Evolutionary conservation across 2,113 vertebrate species (phyloP), one percentile per base, ranked within the genome.

Genomic region (Lichenostomus cassidix): DNA sequence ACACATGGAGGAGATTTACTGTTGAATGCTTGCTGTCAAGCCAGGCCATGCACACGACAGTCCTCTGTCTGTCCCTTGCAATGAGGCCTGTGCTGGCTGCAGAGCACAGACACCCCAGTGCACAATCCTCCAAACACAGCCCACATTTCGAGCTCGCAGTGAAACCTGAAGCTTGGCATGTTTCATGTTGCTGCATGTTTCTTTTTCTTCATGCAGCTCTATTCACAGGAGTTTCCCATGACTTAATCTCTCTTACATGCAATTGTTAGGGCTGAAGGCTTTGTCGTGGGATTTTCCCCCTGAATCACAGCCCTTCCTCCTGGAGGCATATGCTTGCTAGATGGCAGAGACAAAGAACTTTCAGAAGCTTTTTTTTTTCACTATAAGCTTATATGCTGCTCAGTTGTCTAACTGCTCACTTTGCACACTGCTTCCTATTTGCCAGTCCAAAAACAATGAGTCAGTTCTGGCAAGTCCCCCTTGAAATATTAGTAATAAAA

Each of bases 151-250:
- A 52, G 79, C 41, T 25, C 0, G 1, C 8, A 1, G 59, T 37
- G 71, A 80, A 85, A 59, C 29, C 77, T 18, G 47, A 74, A 59
- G 79, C 50, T 10, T 70, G 69, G 33, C 12, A 5, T 94, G 82
- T 94, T 97, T 94, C 96, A 75, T 96, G 94, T 97, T 86, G 90
- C 87, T 93, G 94, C 93, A 96, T 96, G 96, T 95, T 96, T 53
- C 84, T 87, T 83, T 91, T 85, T 93, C 93, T 86, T 76, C 93
- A 12, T 83, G 90, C 70, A 90, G 10, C 77, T 55, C 79, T 56
- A 16, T 64, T 93, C 47, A 59, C 80, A 53, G 70, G 83, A 94
- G 59, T 94, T 95, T 96, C 94, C 94, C 93, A 95, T 95, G 67
- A 96, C 91, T 88, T 95, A 95, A 95, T 90, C 90, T 85, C 55